These are phyloP conservation scores for Auanema freiburgensis DNA, from an alignment of 2,888 invertebrate species.

Conservation along the genomic window DNA sequence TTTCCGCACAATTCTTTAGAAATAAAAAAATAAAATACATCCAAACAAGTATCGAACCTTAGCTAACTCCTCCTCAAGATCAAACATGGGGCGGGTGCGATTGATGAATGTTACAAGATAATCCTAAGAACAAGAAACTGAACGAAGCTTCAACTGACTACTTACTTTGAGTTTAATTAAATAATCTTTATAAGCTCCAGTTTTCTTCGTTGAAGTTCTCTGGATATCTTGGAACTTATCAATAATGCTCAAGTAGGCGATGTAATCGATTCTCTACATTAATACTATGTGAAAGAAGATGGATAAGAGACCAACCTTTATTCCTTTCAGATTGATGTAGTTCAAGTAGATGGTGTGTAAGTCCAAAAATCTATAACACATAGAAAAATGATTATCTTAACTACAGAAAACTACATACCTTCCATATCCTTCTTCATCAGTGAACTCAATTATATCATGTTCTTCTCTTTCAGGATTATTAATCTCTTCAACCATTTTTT, in stretches of 20 bases:
- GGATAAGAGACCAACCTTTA: conserved; percentile 80
- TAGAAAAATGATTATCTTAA: not conserved
- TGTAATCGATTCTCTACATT: conserved; percentile 78
- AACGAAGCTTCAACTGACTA: conserved; percentile 37
- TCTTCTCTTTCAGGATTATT: conserved; percentile 59
- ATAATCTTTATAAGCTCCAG: conserved; percentile 71
- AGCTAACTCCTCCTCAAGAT: conserved; percentile 43
- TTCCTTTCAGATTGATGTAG: conserved; percentile 92
- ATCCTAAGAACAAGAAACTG: conserved; percentile 15
- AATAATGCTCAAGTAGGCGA: conserved; percentile 87
- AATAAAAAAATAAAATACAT: no score
- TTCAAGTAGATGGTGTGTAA: conserved; percentile 93
- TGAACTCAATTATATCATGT: conserved; percentile 78
- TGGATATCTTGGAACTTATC: conserved; percentile 94
- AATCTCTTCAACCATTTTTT: conserved; percentile 56
- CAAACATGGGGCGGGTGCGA: conserved; percentile 57
- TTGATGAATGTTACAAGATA: conserved; percentile 52
- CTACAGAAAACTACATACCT: conserved; percentile 9
- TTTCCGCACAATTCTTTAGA: conserved; percentile 65
- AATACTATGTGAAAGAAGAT: not conserved
- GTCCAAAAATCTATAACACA: conserved; percentile 78
- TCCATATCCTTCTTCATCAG: conserved; percentile 93
- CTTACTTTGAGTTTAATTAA: conserved; percentile 73
- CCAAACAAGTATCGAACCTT: conserved; percentile 11
- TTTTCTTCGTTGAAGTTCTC: conserved; percentile 71